Evolutionary conservation across 2,113 vertebrate genomes (phyloP).

Genomic region (Chunga burmeisteri): DNA sequence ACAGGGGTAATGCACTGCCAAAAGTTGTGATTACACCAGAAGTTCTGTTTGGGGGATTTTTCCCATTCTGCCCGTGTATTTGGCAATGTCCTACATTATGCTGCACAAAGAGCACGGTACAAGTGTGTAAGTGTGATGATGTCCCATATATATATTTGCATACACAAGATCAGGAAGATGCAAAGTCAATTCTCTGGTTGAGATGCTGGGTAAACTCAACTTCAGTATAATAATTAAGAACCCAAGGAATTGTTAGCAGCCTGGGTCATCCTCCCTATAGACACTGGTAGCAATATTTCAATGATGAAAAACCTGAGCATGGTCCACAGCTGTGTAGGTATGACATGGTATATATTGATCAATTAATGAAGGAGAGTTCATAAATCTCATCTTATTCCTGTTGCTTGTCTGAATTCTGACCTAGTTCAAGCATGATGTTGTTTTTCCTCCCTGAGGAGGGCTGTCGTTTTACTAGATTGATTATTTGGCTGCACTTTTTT

Average conservation of each 20-base stretch:
- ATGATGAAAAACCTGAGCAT: not conserved
- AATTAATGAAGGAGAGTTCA: not conserved
- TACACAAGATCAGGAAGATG: not conserved
- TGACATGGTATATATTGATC: not conserved
- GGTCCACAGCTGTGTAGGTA: not conserved
- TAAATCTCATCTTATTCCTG: not conserved
- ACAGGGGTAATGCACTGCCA: not conserved
- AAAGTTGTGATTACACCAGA: not conserved
- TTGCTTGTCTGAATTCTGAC: not conserved
- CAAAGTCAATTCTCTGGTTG: not conserved
- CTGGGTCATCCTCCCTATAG: not conserved
- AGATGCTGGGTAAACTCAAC: not conserved
- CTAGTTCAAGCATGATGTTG: not conserved
- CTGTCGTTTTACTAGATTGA: not conserved
- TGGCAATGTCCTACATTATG: not conserved
- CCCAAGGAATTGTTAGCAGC: not conserved
- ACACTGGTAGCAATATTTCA: not conserved
- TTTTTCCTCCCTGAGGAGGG: not conserved
- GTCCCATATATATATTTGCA: not conserved
- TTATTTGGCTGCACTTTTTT: not conserved
- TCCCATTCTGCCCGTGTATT: not conserved
- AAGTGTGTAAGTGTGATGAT: not conserved
- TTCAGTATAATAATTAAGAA: not conserved
- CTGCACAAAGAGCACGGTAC: not conserved
- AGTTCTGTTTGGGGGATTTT: not conserved